Base-by-base conservation (phyloP, 1,140 invertebrate genomes). In the Campoletis sonorensis region DNA sequence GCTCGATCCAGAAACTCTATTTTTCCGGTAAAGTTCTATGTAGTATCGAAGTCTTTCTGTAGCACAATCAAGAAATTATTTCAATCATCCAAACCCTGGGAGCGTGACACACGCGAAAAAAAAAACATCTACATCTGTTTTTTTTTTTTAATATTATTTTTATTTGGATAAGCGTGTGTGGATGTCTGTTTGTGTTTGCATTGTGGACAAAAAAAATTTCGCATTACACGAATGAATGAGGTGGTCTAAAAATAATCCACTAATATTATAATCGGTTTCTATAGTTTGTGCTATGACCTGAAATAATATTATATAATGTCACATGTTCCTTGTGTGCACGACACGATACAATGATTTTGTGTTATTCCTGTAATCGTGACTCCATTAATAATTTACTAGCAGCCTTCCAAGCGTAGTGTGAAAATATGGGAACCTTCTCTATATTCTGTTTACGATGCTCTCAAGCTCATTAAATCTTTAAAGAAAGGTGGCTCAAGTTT, bases 1-100 rank as follows among this genome's bases (percentile, higher is more conserved):
- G 80, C 70, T 85, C 26, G 90, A 91, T 83, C 85, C 85, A 10
- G 90, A 91, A 73, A 88, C 90, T 7, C 85, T 92, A n/a, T 92
- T 88, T 76, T 92, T 92, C 81, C 86, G 90, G 91, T 92, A 76
- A 81, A 81, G 37, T 18, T 23, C n/a, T 37, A 1, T 27, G 16
- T 33, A 16, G 4, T 72, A 37, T 18, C 26, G 70, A 21, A 33
- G 1, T 58, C 45, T 27, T 72, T 61, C 16, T 3, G 33, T n/a
- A 75, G 23, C 73, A 27, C 5, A 54, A 72, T 33, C 45, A 58
- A 58, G 37, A 30, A 78, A 27, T 54, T 10, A 10, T 8, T 67
- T 37, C 13, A 54, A 78, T 81, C 45, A 49, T 70, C 64, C 45
- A 68, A 13, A 51, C 23, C 23, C 8, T 13, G 4, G 7, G 23